Evolutionary conservation across 2,888 invertebrate genomes (phyloP).

Genomic region (Hydroisotoma schaefferi): DNA sequence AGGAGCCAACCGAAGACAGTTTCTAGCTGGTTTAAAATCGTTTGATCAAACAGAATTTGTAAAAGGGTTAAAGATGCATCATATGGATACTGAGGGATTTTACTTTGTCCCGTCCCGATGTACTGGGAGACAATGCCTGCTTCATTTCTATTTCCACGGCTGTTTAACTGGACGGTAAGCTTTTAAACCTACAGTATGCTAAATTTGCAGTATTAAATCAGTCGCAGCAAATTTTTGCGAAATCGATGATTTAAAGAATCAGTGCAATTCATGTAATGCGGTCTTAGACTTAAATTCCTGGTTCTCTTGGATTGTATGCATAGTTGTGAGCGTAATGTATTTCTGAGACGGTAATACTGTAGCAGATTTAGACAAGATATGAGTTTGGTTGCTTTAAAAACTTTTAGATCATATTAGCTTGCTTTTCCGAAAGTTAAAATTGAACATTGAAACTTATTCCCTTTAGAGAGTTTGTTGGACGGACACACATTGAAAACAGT

Average conservation of each 20-base stretch:
- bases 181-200: neutral
- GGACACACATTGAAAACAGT: conserved; percentile 24
- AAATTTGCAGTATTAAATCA: too few relatives aligned
- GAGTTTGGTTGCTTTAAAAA: too few relatives aligned
- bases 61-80: conserved; percentile 5
- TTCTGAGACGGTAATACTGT: neutral
- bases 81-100: conserved; percentile 30
- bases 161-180: conserved; percentile 32
- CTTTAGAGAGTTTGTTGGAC: conserved; percentile 32
- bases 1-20: neutral
- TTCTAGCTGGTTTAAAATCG: conserved; percentile 8
- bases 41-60: conserved; percentile 40
- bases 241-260: neutral
- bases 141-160: conserved; percentile 42
- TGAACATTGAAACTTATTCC: too few relatives aligned
- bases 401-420: neutral
- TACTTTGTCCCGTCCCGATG: conserved; percentile 33
- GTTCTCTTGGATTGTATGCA: too few relatives aligned
- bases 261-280: neutral
- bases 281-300: too few relatives aligned
- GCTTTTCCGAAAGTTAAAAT: neutral
- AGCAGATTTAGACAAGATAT: neutral
- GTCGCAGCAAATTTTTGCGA: neutral
- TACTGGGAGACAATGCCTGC: conserved; percentile 15
- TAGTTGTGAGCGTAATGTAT: too few relatives aligned